phyloP scores from a whole-genome alignment of 1,140 invertebrate species.

The Mamestra configurata region DNA sequence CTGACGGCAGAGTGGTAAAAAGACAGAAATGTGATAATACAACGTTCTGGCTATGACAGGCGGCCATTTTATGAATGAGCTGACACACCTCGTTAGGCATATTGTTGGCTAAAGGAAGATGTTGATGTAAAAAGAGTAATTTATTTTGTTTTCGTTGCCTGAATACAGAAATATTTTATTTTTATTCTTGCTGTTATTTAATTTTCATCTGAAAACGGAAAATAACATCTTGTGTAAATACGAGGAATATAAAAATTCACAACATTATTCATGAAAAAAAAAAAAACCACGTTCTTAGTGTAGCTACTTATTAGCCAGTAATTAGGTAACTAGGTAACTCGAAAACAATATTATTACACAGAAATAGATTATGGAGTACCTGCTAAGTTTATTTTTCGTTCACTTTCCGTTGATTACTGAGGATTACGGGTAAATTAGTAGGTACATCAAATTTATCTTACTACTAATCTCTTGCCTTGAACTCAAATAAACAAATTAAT shows the following conservation, averaged over 20 bases:
- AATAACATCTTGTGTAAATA: too few relatives aligned
- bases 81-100: conserved; percentile 18
- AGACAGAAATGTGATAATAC: conserved; percentile 37
- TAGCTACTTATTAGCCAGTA: too few relatives aligned
- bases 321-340: too few relatives aligned
- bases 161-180: background rate
- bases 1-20: background rate
- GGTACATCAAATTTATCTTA: background rate
- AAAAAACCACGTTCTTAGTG: too few relatives aligned
- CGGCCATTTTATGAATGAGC: conserved; percentile 12
- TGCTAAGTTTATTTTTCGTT: too few relatives aligned
- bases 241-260: too few relatives aligned
- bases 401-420: too few relatives aligned
- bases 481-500: background rate
- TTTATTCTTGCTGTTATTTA: background rate
- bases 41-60: conserved; percentile 19
- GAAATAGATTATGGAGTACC: too few relatives aligned
- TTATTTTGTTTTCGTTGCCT: background rate
- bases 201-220: too few relatives aligned
- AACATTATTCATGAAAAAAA: too few relatives aligned
- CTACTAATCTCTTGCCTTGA: background rate
- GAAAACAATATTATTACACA: too few relatives aligned
- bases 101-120: conserved; percentile 7
- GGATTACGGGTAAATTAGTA: too few relatives aligned
- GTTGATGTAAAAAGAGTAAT: background rate